These are phyloP conservation scores for Thysanoteuthis rhombus DNA, from an alignment of 2,888 invertebrate species.

Conservation along the genomic window DNA sequence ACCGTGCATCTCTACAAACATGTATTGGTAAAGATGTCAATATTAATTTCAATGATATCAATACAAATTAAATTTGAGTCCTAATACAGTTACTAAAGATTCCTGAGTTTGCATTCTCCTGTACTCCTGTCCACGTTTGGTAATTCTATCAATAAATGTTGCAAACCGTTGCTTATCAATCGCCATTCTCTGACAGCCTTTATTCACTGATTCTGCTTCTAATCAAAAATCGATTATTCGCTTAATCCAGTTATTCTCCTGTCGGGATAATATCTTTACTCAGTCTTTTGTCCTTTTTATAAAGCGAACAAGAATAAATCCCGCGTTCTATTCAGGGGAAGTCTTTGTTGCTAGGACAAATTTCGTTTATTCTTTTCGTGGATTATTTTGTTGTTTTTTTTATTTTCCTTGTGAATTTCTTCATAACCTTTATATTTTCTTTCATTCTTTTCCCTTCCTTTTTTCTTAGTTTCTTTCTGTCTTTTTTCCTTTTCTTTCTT, in stretches of 20 bases:
- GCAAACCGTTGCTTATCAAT: background rate
- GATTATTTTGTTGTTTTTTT: too few species aligned
- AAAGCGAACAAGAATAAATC: background rate
- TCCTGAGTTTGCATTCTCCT: background rate
- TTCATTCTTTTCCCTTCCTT: too few species aligned
- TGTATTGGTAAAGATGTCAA: background rate
- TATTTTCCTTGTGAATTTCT: too few species aligned
- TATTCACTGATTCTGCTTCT: background rate
- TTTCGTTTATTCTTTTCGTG: background rate
- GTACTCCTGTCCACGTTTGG: background rate
- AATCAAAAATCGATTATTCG: background rate
- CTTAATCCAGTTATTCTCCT: background rate
- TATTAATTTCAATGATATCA: background rate
- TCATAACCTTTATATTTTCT: too few species aligned
- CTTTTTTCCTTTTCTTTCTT: too few species aligned
- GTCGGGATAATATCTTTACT: background rate
- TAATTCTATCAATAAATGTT: background rate
- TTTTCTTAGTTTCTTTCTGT: too few species aligned
- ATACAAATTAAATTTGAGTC: background rate
- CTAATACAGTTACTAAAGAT: background rate
- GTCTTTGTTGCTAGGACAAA: background rate
- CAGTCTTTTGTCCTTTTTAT: background rate
- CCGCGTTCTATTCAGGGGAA: background rate
- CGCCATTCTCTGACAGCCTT: background rate
- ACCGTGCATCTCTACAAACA: too few species aligned